Evolutionary conservation across 2,797 vertebrate genomes (phyloP).

Genomic region (Clamator glandarius): DNA sequence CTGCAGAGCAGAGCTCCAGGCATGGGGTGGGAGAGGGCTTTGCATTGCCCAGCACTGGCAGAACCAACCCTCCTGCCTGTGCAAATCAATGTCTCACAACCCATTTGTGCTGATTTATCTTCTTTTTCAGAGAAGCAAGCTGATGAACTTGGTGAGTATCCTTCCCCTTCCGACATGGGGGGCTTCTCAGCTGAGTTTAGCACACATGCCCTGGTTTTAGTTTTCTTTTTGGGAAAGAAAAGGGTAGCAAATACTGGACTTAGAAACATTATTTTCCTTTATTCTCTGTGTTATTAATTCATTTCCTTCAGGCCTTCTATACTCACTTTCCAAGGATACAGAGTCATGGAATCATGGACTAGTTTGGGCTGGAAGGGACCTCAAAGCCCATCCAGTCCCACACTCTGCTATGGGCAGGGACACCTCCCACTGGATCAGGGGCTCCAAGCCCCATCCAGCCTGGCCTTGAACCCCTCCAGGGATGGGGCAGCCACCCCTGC

Average conservation of each 20-base stretch:
- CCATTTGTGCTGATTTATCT: not conserved
- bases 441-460: too few relatives aligned
- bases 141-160: not conserved
- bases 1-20: not conserved
- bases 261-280: not conserved
- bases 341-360: too few relatives aligned
- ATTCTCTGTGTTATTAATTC: not conserved
- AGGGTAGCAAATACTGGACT: not conserved
- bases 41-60: not conserved
- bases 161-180: not conserved
- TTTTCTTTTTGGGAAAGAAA: not conserved
- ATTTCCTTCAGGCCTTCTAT: not conserved
- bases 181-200: not conserved
- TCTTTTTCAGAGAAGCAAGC: slow-evolving; percentile 2
- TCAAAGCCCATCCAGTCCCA: too few relatives aligned
- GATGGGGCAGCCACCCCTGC: too few relatives aligned
- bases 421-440: too few relatives aligned
- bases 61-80: not conserved
- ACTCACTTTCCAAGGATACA: too few relatives aligned
- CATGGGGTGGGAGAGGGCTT: not conserved
- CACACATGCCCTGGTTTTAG: not conserved
- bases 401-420: too few relatives aligned
- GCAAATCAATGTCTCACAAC: not conserved
- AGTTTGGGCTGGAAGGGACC: too few relatives aligned
- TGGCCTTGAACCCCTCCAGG: too few relatives aligned